A percentile compares a stretch with the other conserved stretches of the same genome.
These are phyloP conservation scores for Oscheius sp. DNA, from an alignment of 2,888 invertebrate species.

Conservation along the genomic window DNA sequence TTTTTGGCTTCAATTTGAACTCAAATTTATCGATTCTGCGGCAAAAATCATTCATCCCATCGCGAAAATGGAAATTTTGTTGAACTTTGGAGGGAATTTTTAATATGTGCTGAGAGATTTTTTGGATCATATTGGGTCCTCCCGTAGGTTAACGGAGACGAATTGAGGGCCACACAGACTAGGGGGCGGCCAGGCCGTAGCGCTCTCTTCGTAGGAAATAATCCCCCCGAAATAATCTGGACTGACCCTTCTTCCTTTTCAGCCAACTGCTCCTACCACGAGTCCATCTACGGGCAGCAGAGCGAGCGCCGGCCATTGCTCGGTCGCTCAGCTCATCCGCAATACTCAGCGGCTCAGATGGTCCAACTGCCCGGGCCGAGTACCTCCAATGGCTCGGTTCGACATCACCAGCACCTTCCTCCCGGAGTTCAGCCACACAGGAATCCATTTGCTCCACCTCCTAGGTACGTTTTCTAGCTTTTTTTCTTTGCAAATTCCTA, in stretches of 20 bases:
- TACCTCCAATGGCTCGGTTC: neutral
- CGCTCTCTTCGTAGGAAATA: too few relatives aligned
- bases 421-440: conserved; percentile 25
- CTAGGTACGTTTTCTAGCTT: neutral
- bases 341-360: neutral
- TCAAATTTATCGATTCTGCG: too few relatives aligned
- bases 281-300: conserved; percentile 33
- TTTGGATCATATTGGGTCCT: too few relatives aligned
- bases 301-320: conserved; percentile 25
- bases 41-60: too few relatives aligned
- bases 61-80: too few relatives aligned
- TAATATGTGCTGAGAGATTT: too few relatives aligned
- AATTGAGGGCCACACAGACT: too few relatives aligned
- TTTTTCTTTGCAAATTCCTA: neutral
- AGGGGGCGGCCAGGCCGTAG: too few relatives aligned
- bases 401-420: neutral
- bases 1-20: too few relatives aligned
- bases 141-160: too few relatives aligned
- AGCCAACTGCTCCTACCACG: conserved; percentile 32
- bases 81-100: too few relatives aligned
- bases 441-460: conserved; percentile 17
- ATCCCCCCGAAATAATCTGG: too few relatives aligned
- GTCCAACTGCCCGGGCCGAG: conserved; percentile 1
- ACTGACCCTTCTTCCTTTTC: conserved; percentile 13
- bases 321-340: neutral